Evolutionary conservation across 2,888 invertebrate species (phyloP).

Genomic region (Athalia rosae): DNA sequence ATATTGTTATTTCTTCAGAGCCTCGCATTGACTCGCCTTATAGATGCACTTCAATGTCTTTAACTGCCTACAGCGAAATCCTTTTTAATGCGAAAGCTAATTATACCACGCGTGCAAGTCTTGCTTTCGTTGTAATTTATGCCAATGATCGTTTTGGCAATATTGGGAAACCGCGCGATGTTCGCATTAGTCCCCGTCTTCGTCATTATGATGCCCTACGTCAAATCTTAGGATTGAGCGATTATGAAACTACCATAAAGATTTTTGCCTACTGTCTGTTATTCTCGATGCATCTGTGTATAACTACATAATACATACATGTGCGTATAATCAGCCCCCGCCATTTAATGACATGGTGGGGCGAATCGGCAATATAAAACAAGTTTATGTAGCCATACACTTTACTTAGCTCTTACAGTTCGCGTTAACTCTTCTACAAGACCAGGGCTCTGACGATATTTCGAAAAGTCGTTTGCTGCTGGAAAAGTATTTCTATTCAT

Average conservation of each 20-base stretch:
- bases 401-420: conserved; percentile 28
- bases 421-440: neutral
- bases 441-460: neutral
- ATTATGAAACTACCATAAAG: neutral
- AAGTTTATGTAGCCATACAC: conserved; percentile 31
- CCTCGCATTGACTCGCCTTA: no score
- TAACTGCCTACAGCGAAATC: neutral
- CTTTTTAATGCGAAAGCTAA: neutral
- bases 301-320: neutral
- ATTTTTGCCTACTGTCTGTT: neutral
- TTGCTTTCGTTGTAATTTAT: neutral
- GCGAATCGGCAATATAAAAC: conserved; percentile 9
- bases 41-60: neutral
- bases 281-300: neutral
- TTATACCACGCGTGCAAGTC: neutral
- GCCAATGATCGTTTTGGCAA: conserved; percentile 1
- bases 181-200: neutral
- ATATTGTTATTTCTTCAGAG: no score
- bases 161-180: neutral
- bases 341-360: conserved; percentile 10
- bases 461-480: neutral
- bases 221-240: no score
- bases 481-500: neutral
- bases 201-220: neutral
- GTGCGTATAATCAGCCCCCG: neutral